Conservation (phyloP, 2,113 vertebrate species). For the Vidua macroura region DNA sequence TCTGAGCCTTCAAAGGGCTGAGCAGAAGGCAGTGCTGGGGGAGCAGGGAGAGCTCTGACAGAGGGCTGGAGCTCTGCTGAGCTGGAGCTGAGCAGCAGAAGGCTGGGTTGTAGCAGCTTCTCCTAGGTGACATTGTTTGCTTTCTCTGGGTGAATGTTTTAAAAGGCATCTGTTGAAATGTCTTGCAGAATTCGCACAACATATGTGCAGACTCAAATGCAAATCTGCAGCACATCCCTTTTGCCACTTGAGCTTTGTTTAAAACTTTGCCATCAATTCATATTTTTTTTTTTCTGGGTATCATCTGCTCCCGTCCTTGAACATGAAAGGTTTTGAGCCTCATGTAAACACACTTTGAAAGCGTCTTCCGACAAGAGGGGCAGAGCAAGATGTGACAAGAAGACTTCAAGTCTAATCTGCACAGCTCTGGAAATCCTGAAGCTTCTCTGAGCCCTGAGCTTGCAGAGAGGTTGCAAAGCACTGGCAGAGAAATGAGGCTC, state of each 20-base stretch:
- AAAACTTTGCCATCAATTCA: background rate
- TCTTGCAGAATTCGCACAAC: slow-evolving; percentile 56
- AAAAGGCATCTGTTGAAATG: slow-evolving; percentile 48
- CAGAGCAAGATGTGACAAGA: background rate
- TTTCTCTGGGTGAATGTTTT: slow-evolving; percentile 49
- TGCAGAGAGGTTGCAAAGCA: background rate
- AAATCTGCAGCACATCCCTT: slow-evolving; percentile 30
- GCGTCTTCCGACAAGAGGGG: background rate
- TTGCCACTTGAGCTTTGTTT: slow-evolving; percentile 30
- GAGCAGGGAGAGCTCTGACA: background rate
- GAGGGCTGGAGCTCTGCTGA: background rate
- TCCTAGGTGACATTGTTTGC: slow-evolving; percentile 57
- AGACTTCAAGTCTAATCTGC: background rate
- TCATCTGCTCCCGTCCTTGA: background rate
- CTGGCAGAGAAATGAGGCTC: background rate
- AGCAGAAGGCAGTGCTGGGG: background rate
- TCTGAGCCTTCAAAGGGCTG: background rate
- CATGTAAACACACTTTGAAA: background rate
- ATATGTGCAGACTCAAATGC: slow-evolving; percentile 40
- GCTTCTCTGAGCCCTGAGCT: background rate
- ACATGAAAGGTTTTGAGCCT: background rate
- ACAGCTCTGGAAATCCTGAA: background rate
- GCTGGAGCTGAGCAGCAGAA: slow-evolving; percentile 63
- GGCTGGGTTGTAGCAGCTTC: slow-evolving; percentile 16
- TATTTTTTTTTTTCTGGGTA: background rate